Evolutionary conservation across 2,888 invertebrate species (phyloP).

Genomic region (Geophilus truncorum): DNA sequence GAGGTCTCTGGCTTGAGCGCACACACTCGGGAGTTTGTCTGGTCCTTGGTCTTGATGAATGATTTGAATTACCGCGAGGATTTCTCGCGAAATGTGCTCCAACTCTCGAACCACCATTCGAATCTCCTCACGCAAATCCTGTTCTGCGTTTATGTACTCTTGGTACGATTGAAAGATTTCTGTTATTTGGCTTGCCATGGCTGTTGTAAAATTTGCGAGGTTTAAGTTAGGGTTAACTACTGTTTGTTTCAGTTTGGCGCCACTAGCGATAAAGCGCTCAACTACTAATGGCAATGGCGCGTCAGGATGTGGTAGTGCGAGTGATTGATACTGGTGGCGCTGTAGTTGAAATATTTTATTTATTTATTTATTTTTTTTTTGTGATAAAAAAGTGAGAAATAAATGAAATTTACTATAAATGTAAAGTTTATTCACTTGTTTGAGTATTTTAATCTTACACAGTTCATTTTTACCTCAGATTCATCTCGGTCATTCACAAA

Average conservation of each 20-base stretch:
- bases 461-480: no score
- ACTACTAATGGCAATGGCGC: not conserved
- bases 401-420: not conserved
- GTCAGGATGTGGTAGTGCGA: no score
- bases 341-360: no score
- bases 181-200: constrained; percentile 19
- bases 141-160: constrained; percentile 68
- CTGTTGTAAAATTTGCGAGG: no score
- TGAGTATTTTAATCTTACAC: no score
- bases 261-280: not conserved
- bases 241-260: not conserved
- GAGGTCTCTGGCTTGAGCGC: constrained; percentile 55
- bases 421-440: no score
- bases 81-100: constrained; percentile 71
- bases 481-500: not conserved
- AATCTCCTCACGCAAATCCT: constrained; percentile 71
- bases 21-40: not conserved
- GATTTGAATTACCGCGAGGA: constrained; percentile 70
- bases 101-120: constrained; percentile 66
- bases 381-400: not conserved
- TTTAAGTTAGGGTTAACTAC: not conserved
- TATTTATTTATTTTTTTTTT: no score
- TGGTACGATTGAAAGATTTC: constrained; percentile 71
- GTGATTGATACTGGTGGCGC: not conserved
- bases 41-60: constrained; percentile 65